Conservation (phyloP, 2,113 vertebrate species). For the Odocoileus virginianus region DNA sequence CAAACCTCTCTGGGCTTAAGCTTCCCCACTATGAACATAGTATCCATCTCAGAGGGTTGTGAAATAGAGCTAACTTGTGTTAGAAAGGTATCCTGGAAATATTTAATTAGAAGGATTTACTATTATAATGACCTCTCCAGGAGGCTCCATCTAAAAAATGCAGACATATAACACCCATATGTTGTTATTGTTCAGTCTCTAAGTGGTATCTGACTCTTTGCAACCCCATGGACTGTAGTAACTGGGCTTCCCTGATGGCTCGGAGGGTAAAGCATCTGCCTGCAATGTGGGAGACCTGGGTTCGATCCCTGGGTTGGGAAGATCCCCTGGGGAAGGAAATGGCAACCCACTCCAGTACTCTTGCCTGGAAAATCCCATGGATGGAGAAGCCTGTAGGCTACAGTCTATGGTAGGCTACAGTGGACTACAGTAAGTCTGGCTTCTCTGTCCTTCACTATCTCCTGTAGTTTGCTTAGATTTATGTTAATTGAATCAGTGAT, state of each 20-base stretch:
- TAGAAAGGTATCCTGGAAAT: neutral
- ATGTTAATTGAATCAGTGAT: neutral
- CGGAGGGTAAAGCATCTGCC: neutral
- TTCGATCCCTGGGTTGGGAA: neutral
- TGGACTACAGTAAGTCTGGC: neutral
- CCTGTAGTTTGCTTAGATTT: neutral
- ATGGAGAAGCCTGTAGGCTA: neutral
- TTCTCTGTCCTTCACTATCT: neutral
- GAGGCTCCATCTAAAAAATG: neutral
- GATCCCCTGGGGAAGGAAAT: neutral
- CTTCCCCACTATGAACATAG: slow-evolving; percentile 10
- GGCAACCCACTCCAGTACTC: neutral
- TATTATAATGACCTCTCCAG: neutral
- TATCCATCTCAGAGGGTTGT: neutral
- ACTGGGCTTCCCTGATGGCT: neutral
- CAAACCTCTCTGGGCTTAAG: neutral
- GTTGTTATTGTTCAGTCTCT: neutral
- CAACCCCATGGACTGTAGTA: neutral
- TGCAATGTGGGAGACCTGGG: neutral
- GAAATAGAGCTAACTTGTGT: neutral
- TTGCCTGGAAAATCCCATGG: neutral
- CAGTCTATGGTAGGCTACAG: neutral
- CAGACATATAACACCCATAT: neutral
- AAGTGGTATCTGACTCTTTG: neutral
- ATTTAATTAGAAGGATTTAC: neutral